Conservation (phyloP, 2,113 vertebrate genomes). For the Psittacula cyanocephala region DNA sequence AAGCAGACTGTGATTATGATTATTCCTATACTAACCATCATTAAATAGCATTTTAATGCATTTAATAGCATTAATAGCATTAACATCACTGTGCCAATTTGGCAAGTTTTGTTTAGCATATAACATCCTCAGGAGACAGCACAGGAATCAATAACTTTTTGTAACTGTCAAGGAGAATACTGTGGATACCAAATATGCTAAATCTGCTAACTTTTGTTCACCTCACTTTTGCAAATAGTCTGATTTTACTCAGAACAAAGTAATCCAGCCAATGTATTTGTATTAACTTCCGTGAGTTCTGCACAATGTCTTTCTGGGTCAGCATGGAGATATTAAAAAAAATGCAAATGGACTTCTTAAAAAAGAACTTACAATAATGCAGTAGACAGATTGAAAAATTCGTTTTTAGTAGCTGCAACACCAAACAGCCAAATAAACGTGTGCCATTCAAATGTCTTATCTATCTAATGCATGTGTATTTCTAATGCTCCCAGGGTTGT, state of each 20-base stretch:
- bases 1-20: not conserved
- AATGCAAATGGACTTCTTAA: not conserved
- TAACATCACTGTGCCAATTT: not conserved
- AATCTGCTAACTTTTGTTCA: not conserved
- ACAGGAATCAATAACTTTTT: not conserved
- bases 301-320: not conserved
- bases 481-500: not conserved
- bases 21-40: not conserved
- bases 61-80: not conserved
- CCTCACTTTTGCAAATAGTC: not conserved
- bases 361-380: not conserved
- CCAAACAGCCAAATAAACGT: not conserved
- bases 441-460: not conserved
- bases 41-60: not conserved
- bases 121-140: not conserved
- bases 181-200: not conserved
- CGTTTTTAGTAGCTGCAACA: not conserved
- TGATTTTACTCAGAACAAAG: not conserved
- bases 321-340: not conserved
- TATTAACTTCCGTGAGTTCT: not conserved
- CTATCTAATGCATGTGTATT: not conserved
- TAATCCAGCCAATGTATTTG: not conserved
- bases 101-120: not conserved
- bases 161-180: not conserved
- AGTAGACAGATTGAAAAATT: not conserved